A percentile compares a stretch with the other conserved stretches of the same genome.
phyloP scores from a whole-genome alignment of 1,140 invertebrate species.

The Philotrypesis tridentata region DNA sequence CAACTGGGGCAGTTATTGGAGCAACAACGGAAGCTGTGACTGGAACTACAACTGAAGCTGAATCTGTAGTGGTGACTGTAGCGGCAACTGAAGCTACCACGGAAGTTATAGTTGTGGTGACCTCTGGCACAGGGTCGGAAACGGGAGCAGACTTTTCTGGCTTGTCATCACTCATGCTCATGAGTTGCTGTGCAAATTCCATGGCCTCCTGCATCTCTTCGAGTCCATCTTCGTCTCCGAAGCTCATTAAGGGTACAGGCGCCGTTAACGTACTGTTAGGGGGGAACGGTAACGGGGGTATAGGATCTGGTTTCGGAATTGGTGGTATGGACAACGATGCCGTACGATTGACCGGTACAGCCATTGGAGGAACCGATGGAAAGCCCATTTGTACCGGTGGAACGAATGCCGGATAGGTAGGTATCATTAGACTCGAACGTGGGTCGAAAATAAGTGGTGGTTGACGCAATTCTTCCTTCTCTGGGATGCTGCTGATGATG shows the following conservation, averaged over 20 bases:
- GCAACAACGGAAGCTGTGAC: neutral
- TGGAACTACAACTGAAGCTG: neutral
- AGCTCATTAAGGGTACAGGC: neutral
- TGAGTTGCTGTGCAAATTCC: slow-evolving; percentile 67
- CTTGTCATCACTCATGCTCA: slow-evolving; percentile 59
- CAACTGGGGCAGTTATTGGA: neutral
- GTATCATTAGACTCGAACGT: slow-evolving; percentile 42
- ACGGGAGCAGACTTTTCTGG: neutral
- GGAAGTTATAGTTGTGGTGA: neutral
- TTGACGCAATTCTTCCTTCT: slow-evolving; percentile 51
- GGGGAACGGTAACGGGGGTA: slow-evolving; percentile 34
- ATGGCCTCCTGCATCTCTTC: slow-evolving; percentile 69
- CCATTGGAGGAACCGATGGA: slow-evolving; percentile 37
- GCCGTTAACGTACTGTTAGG: neutral
- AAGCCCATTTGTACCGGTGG: slow-evolving; percentile 50
- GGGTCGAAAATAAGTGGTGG: slow-evolving; percentile 59
- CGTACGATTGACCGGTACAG: neutral
- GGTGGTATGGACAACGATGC: slow-evolving; percentile 40
- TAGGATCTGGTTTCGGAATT: slow-evolving; percentile 43
- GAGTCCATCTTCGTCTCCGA: slow-evolving; percentile 59
- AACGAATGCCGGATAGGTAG: slow-evolving; percentile 21
- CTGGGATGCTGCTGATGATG: neutral
- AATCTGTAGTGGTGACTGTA: neutral
- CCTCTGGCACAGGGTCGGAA: neutral
- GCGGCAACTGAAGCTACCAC: neutral